These are phyloP conservation scores for Equus przewalskii DNA, from an alignment of 2,113 vertebrate species.

Conservation along the genomic window DNA sequence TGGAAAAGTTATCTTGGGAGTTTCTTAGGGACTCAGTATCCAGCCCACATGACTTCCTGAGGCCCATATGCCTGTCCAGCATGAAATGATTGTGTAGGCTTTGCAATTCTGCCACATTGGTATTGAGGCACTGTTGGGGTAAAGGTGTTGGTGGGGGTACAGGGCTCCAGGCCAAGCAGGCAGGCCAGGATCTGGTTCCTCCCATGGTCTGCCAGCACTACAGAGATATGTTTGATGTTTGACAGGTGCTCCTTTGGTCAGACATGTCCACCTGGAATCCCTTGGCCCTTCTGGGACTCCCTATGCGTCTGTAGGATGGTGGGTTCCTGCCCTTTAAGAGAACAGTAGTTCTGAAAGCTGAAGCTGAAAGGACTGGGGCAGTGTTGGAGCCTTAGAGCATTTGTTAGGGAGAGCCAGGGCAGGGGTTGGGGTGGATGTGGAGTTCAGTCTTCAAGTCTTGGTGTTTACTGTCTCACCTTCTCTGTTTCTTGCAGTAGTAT, in stretches of 20 bases:
- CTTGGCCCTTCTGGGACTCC: slow-evolving; percentile 64
- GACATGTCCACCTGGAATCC: slow-evolving; percentile 68
- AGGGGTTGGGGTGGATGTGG: neutral
- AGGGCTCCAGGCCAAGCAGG: neutral
- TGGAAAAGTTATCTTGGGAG: neutral
- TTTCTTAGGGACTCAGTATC: neutral
- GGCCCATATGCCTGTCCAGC: neutral
- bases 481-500: slow-evolving; percentile 91
- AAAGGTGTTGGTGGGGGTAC: neutral
- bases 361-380: neutral
- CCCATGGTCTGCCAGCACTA: neutral
- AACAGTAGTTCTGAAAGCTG: neutral
- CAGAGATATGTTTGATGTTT: slow-evolving; percentile 80
- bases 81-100: neutral
- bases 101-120: neutral
- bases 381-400: neutral
- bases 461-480: slow-evolving; percentile 41
- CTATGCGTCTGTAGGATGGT: neutral
- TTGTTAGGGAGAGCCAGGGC: neutral
- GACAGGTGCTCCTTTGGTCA: slow-evolving; percentile 77
- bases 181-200: neutral
- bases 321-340: neutral
- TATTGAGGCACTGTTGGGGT: neutral
- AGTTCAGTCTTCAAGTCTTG: neutral
- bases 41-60: neutral